Evolutionary conservation across 2,888 invertebrate genomes (phyloP), one percentile per base, ranked within the genome.

Genomic region (Diadegma fenestrale): DNA sequence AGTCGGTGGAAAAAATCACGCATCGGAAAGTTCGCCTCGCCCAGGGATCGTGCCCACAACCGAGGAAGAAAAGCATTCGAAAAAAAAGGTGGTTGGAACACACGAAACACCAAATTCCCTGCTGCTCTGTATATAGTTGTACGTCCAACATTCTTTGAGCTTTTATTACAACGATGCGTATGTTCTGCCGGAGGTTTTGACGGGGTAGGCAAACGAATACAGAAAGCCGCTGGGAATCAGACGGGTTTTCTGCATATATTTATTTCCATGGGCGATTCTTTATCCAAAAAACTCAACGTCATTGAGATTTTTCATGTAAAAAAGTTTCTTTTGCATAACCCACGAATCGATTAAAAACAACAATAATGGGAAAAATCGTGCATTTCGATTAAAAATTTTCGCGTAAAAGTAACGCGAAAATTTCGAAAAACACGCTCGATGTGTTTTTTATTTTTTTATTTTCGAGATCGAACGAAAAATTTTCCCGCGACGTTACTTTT

Each of bases 101-200:
- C 66, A 37, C 43, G 41, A 66, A 66, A 66, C 63, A 37, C 37
- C 30, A n/a, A 63, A 63, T 63, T 37, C 19, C 30, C 10, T 19
- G 30, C 8, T 37, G 37, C 37, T 37, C 7, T 8, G 12, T 63
- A n/a, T 30, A 63, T 33, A 63, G 33, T 33, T 63, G 33, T 37
- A 37, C 37, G n/a, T 63, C 37, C 37, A 63, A 37, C 63, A 63
- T 63, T 63, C 63, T 37, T 63, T 14, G 26, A 58, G 58, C 58
- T 58, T 58, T 58, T 26, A 58, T 58, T 58, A 58, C 58, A 58
- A 58, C 58, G 26, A 26, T 26, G 58, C 58, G 58, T 58, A 58
- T 58, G 58, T 58, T 58, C 58, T 58, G 58, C 58, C 26, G 26
- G 58, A 58, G 26, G 58, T 26, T 58, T 58, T 14, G 26, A 26